A percentile compares a stretch with the other conserved stretches of the same genome.
Conservation (phyloP, 2,113 vertebrate genomes). For the Myotis davidii region DNA sequence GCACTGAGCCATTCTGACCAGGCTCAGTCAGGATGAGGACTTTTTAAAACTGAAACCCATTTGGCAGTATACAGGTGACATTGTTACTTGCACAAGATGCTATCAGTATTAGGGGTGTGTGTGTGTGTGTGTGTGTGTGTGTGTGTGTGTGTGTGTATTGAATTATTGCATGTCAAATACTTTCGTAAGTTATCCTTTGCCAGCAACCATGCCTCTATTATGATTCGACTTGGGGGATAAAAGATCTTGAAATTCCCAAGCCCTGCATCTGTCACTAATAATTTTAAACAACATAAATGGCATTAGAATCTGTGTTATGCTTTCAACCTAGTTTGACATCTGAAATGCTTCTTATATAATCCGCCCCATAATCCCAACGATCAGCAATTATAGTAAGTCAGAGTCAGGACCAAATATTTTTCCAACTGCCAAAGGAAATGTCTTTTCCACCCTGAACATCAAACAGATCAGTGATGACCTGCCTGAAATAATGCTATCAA, state of each 20-base stretch:
- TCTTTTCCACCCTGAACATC: not conserved
- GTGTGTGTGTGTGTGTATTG: not conserved
- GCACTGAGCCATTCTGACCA: too few relatives aligned
- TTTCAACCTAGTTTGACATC: conserved; percentile 47
- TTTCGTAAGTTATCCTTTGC: not conserved
- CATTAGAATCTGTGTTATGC: conserved; percentile 7
- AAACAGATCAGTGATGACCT: not conserved
- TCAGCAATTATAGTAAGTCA: not conserved
- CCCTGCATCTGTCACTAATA: not conserved
- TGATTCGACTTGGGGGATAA: not conserved
- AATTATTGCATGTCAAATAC: not conserved
- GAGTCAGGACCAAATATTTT: not conserved
- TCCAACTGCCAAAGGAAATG: not conserved
- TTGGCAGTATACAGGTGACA: not conserved
- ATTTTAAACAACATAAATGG: conserved; percentile 19
- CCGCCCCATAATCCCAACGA: not conserved
- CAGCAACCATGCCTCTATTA: not conserved
- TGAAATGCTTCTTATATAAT: not conserved
- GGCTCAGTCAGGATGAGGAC: not conserved
- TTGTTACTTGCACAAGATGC: not conserved
- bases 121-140: not conserved
- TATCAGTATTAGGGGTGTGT: rapidly evolving
- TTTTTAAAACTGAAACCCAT: not conserved
- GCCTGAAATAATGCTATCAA: not conserved
- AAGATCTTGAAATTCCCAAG: not conserved